A percentile compares a stretch with the other conserved stretches of the same genome.
These are phyloP conservation scores for Chinchilla lanigera DNA, from an alignment of 2,113 vertebrate species.

Conservation along the genomic window DNA sequence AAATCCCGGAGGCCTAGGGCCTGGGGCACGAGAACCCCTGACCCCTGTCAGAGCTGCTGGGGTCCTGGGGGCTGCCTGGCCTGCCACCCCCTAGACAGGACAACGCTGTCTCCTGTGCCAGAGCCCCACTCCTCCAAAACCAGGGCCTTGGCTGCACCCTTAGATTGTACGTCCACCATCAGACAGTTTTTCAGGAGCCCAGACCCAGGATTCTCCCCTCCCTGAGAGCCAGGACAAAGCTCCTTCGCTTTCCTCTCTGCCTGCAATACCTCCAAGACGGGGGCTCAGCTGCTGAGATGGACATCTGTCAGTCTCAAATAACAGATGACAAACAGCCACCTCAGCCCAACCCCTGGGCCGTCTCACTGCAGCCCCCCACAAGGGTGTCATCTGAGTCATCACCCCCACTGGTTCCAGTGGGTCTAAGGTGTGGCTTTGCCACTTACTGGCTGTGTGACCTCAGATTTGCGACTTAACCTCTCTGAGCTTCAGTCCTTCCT, in stretches of 20 bases:
- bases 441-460: conserved; percentile 19
- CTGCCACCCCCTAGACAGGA: not conserved
- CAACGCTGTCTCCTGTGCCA: not conserved
- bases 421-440: not conserved
- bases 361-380: not conserved
- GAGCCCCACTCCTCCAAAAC: not conserved
- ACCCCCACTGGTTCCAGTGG: not conserved
- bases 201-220: not conserved
- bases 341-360: not conserved
- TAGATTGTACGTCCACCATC: not conserved
- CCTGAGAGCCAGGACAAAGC: not conserved
- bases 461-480: not conserved
- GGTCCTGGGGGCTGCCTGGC: not conserved
- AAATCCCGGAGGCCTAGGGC: not conserved
- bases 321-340: not conserved
- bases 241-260: too few relatives aligned
- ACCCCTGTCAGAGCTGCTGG: not conserved
- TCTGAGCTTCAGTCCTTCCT: conserved; percentile 6
- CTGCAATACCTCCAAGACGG: not conserved
- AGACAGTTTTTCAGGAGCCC: not conserved
- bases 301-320: not conserved
- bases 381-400: not conserved
- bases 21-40: not conserved
- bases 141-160: not conserved
- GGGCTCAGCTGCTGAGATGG: not conserved